A percentile compares a stretch with the other conserved stretches of the same genome.
Conservation (phyloP, 2,888 invertebrate genomes). For the Yponomeuta evonymella region DNA sequence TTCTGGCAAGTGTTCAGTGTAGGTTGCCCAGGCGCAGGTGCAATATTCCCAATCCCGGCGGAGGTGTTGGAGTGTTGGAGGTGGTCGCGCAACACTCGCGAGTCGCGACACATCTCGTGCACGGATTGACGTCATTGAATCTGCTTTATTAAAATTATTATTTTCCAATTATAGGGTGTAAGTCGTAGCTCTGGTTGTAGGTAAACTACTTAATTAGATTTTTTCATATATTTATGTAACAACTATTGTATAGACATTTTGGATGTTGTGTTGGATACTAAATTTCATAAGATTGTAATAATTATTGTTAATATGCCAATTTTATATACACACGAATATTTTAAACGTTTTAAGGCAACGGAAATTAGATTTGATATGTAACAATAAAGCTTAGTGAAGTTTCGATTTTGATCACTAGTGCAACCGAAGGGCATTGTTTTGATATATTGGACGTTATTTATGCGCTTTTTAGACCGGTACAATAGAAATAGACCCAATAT, state of each 20-base stretch:
- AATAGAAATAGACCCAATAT: background rate
- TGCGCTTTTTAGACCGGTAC: background rate
- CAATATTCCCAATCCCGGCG: too few species aligned
- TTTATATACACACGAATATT: background rate
- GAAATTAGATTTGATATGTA: slow-evolving; percentile 1
- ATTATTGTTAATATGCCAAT: slow-evolving; percentile 11
- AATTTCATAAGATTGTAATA: slow-evolving; percentile 4
- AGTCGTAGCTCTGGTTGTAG: slow-evolving; percentile 10
- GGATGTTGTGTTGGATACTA: background rate
- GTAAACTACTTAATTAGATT: slow-evolving; percentile 4
- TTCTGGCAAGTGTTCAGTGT: background rate
- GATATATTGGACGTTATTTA: background rate
- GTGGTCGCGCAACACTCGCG: too few species aligned
- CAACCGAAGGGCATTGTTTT: too few species aligned
- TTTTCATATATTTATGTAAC: slow-evolving; percentile 2
- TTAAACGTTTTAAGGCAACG: background rate
- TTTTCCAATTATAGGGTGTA: slow-evolving; percentile 9
- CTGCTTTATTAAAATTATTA: slow-evolving; percentile 8
- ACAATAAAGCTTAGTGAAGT: background rate
- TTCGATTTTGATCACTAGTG: too few species aligned
- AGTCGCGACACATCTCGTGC: too few species aligned
- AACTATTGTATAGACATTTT: slow-evolving; percentile 7
- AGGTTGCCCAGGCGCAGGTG: too few species aligned
- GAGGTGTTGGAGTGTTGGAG: too few species aligned
- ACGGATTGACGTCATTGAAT: slow-evolving; percentile 3